Evolutionary conservation across 2,797 vertebrate genomes (phyloP).

Genomic region (Margarornis squamiger): DNA sequence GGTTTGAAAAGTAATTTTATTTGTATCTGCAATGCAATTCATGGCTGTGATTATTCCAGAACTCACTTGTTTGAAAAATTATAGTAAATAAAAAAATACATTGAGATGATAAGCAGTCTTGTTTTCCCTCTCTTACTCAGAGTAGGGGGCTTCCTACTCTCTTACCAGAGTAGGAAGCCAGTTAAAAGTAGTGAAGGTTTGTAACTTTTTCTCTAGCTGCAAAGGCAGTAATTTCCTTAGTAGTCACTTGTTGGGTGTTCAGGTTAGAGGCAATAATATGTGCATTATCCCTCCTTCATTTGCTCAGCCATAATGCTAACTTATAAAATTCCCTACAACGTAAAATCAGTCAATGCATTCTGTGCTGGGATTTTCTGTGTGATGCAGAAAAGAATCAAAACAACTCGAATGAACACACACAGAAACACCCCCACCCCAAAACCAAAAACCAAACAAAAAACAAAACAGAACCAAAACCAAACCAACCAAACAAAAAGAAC

Average conservation of each 20-base stretch:
- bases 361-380: background rate
- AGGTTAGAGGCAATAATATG: background rate
- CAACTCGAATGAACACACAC: background rate
- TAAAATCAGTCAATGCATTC: background rate
- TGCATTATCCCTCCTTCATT: background rate
- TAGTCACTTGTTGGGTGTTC: background rate
- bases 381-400: background rate
- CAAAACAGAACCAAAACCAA: too few species aligned
- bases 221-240: background rate
- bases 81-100: background rate
- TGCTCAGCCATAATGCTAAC: background rate
- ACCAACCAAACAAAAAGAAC: too few species aligned
- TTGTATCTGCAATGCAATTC: background rate
- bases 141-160: too few species aligned
- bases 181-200: background rate
- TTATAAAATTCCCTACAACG: background rate
- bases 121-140: background rate
- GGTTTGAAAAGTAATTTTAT: conserved; percentile 15
- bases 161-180: background rate
- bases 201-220: background rate
- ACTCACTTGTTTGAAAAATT: background rate
- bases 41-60: background rate
- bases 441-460: background rate
- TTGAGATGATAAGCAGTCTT: background rate
- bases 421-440: background rate